phyloP scores from a whole-genome alignment of 2,113 vertebrate genomes.

The Upupa epops region DNA sequence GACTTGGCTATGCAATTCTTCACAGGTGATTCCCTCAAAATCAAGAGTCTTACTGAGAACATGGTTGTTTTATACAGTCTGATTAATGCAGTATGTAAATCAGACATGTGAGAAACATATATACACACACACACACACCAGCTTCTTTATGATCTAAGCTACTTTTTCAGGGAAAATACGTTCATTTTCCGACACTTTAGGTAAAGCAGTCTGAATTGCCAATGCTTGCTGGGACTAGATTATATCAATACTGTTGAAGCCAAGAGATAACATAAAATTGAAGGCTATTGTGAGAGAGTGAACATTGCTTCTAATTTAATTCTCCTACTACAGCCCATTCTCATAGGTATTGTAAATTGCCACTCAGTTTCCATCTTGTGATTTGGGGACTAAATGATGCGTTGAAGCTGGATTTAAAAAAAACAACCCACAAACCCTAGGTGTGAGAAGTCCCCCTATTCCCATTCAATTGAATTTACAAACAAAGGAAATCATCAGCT shows the following conservation, averaged over 20 bases:
- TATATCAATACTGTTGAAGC: not conserved
- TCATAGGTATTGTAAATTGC: not conserved
- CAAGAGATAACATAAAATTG: not conserved
- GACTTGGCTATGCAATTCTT: not conserved
- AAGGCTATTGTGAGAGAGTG: not conserved
- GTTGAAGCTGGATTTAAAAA: not conserved
- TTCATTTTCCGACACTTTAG: not conserved
- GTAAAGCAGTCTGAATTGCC: not conserved
- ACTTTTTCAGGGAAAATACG: not conserved
- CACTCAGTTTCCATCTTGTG: not conserved
- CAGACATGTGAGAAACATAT: not conserved
- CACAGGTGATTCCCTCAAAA: not conserved
- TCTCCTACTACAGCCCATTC: not conserved
- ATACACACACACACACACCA: not conserved
- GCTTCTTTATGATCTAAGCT: not conserved
- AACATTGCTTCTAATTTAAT: not conserved
- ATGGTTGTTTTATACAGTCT: not conserved
- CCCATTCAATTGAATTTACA: not conserved
- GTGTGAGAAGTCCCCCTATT: not conserved
- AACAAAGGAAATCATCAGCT: not conserved
- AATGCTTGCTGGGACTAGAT: not conserved
- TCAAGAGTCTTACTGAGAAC: not conserved
- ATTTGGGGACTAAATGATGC: not conserved
- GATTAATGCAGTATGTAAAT: not conserved
- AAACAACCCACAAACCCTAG: not conserved